A percentile compares a stretch with the other conserved stretches of the same genome.
Conservation (phyloP, 2,797 vertebrate species). For the Rhynchotus rufescens region DNA sequence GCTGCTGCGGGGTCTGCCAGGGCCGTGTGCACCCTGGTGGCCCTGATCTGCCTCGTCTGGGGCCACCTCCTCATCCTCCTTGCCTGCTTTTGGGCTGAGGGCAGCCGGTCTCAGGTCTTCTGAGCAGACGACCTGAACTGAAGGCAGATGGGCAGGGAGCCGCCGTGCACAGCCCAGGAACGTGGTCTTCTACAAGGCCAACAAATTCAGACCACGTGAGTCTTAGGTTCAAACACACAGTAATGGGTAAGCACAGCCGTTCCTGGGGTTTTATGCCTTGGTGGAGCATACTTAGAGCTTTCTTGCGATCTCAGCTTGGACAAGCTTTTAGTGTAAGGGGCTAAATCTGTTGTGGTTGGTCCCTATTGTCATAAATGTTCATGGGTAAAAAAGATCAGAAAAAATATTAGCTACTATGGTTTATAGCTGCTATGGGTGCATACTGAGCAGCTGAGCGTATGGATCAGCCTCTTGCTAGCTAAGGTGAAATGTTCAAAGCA, state of each 20-base stretch:
- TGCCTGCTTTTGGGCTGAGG: too few species aligned
- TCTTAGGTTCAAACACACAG: neutral
- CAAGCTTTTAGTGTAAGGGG: neutral
- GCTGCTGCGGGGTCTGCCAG: neutral
- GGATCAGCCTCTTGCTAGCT: neutral
- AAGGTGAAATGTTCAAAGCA: neutral
- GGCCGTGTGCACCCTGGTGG: accelerated
- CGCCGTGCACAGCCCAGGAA: neutral
- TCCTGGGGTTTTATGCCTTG: neutral
- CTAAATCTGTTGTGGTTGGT: neutral
- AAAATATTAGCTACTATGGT: neutral
- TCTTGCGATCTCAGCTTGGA: neutral
- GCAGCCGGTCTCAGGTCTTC: neutral
- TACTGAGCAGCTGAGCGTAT: neutral
- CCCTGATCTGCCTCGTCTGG: accelerated
- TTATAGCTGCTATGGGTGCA: too few species aligned
- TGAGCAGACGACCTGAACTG: neutral
- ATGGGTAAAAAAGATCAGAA: neutral
- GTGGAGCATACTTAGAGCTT: neutral
- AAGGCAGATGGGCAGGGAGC: neutral
- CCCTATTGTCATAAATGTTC: neutral
- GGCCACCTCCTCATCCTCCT: neutral
- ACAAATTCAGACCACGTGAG: neutral
- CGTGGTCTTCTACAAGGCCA: neutral
- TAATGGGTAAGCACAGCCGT: neutral